Base-by-base conservation (phyloP, 2,888 invertebrate genomes). In the Stegophylla sp. region DNA sequence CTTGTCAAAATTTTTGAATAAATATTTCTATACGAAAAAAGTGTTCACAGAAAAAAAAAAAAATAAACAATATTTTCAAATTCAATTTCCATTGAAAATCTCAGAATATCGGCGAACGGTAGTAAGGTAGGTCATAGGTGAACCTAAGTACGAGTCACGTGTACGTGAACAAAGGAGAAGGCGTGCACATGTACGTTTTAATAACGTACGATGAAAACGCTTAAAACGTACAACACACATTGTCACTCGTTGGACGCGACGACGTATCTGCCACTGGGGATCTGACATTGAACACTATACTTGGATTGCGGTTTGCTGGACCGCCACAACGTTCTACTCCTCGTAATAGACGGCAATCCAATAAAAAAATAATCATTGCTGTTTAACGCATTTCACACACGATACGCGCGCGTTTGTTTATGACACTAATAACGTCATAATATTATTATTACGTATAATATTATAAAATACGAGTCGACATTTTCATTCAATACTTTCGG, bases 211-310 rank as follows among this genome's bases (percentile, higher is more conserved):
- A 71, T 53, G 41, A 34, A 34, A 66, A 66, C 23, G 1, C 45
- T n/a, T 64, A 20, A 51, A 28, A 34, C 0, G 13, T 28, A 3
- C 17, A 5, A 51, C 2, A 59, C 10, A 26, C 26, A 59, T 59
- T 13, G 56, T 43, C n/a, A 26, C 26, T n/a, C n/a, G n/a, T n/a
- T n/a, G n/a, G n/a, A n/a, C n/a, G n/a, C n/a, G 26, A 56, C 26
- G 26, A 34, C 59, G 20, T 23, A 43, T 66, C 4, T 20, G 23
- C 45, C n/a, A 15, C 20, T 28, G 2, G 73, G n/a, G 9, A 74
- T 63, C 45, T 61, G 48, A 74, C 73, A 61, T 73, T 73, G 73
- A 73, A 61, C 45, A 73, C 43, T 71, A 28, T 45, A 73, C 26
- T 10, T 64, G 43, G 15, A 41, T 72, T 59, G 72, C 7, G 73